Percentiles rank a stretch among this genome's conserved stretches.
Evolutionary conservation across 2,797 vertebrate species (phyloP).

Genomic region (Takifugu rubripes): DNA sequence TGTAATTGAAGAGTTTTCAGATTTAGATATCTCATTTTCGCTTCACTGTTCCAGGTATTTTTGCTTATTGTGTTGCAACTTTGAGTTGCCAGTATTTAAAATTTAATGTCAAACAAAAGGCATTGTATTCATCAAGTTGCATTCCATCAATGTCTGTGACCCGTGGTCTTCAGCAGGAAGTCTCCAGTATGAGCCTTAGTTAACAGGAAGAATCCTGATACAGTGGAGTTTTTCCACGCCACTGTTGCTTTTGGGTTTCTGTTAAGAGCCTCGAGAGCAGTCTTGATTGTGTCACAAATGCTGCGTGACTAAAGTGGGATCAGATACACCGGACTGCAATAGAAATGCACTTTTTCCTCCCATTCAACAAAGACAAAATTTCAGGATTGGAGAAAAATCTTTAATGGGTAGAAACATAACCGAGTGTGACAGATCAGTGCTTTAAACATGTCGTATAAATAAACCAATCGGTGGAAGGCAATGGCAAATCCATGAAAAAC

Average conservation of each 20-base stretch:
- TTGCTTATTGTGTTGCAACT: not conserved
- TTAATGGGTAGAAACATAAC: slow-evolving; percentile 80
- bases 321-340: no score
- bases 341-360: no score
- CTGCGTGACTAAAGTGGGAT: no score
- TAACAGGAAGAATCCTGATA: not conserved
- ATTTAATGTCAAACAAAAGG: no score
- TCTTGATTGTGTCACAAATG: no score
- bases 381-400: slow-evolving; percentile 62
- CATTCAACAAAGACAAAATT: slow-evolving; percentile 9
- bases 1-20: not conserved
- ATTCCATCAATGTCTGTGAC: not conserved
- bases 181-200: not conserved
- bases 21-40: no score
- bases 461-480: slow-evolving; percentile 59
- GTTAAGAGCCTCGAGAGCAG: no score
- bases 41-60: not conserved
- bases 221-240: no score
- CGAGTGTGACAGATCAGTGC: slow-evolving; percentile 74
- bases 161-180: not conserved
- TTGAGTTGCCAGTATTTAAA: not conserved
- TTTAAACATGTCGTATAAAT: slow-evolving; percentile 79
- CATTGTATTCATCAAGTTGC: no score
- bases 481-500: slow-evolving; percentile 46
- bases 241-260: no score